These are phyloP conservation scores for Molossus alvarezi DNA, from an alignment of 2,797 vertebrate species.

Conservation along the genomic window DNA sequence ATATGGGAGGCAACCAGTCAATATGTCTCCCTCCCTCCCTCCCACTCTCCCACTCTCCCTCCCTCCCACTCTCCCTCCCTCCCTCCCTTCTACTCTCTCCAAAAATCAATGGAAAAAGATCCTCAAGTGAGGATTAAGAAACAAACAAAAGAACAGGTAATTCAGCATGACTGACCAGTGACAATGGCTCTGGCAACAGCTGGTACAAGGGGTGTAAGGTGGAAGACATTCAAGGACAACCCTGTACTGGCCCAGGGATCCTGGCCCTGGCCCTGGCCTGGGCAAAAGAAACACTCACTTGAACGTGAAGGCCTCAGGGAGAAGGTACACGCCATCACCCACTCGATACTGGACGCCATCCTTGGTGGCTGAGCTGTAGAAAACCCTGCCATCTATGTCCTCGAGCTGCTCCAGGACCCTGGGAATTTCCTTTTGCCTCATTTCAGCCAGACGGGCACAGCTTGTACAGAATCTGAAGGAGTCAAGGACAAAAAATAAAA, in stretches of 20 bases:
- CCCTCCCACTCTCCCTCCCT: too few relatives aligned
- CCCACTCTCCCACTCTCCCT: too few relatives aligned
- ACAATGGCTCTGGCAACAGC: neutral
- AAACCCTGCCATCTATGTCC: conserved; percentile 90
- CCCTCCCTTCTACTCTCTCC: too few relatives aligned
- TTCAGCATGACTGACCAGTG: rapidly evolving
- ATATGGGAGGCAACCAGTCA: too few relatives aligned
- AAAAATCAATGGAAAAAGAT: too few relatives aligned
- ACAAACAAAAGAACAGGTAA: too few relatives aligned
- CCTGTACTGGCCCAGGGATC: neutral
- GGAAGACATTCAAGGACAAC: neutral
- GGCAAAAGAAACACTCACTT: conserved; percentile 89
- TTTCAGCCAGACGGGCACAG: conserved; percentile 92
- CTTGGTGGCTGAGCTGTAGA: conserved; percentile 93
- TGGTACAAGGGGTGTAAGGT: neutral
- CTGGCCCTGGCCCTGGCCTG: rapidly evolving
- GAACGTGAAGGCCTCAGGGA: conserved; percentile 94
- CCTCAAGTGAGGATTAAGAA: too few relatives aligned
- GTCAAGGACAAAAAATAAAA: rapidly evolving
- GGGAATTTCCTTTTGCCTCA: conserved; percentile 92
- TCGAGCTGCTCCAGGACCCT: conserved; percentile 91
- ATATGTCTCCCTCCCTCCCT: too few relatives aligned
- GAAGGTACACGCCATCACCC: conserved; percentile 95
- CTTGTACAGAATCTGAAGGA: conserved; percentile 94
- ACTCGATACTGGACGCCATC: conserved; percentile 94